phyloP scores from a whole-genome alignment of 2,888 invertebrate genomes.

The Congeria kusceri region DNA sequence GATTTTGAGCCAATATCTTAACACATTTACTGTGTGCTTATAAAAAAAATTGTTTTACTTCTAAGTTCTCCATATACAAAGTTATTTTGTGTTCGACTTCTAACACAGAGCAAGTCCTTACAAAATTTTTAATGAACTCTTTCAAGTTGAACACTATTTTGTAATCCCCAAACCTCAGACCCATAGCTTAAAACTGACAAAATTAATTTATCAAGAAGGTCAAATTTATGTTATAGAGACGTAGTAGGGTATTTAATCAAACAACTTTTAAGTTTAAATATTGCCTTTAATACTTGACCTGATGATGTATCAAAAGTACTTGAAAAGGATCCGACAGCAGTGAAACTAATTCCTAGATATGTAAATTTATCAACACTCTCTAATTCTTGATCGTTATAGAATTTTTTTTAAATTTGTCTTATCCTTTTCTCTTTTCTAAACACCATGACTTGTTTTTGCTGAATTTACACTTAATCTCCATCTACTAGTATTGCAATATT shows the following conservation, averaged over 20 bases:
- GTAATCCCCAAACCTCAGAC: too few relatives aligned
- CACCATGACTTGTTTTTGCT: neutral
- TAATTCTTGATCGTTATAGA: neutral
- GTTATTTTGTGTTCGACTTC: too few relatives aligned
- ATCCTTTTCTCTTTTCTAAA: neutral
- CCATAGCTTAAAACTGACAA: neutral
- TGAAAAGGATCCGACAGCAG: neutral
- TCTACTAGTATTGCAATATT: conserved; percentile 1
- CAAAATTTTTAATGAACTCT: too few relatives aligned
- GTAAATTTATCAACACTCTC: neutral
- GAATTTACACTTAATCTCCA: neutral
- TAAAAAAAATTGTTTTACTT: neutral
- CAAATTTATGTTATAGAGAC: neutral
- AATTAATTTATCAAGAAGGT: neutral
- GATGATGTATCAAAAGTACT: too few relatives aligned
- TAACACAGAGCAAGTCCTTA: too few relatives aligned
- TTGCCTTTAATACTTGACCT: too few relatives aligned
- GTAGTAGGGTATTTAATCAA: too few relatives aligned
- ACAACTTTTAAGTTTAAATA: too few relatives aligned
- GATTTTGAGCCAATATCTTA: neutral
- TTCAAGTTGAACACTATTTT: too few relatives aligned
- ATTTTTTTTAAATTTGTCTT: neutral
- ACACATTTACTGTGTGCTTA: neutral
- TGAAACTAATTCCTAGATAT: neutral
- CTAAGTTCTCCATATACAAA: too few relatives aligned